Conservation (phyloP, 1,140 invertebrate genomes). For the Drosophila subobscura region DNA sequence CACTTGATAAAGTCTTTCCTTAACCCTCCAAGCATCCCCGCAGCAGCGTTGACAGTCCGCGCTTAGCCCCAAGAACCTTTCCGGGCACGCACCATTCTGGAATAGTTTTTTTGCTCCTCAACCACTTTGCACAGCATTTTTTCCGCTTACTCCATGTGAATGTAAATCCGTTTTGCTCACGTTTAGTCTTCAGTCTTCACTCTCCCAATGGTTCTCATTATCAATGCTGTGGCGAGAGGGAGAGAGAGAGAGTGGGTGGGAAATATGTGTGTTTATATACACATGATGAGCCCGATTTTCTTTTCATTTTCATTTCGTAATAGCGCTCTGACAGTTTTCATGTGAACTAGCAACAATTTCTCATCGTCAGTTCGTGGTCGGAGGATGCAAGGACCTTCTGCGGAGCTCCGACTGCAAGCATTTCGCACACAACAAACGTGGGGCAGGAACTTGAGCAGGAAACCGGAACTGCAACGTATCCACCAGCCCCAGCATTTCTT, state of each 20-base stretch:
- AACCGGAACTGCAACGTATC: constrained; percentile 74
- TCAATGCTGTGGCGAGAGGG: constrained; percentile 19
- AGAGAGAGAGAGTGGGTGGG: neutral
- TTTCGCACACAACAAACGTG: constrained; percentile 51
- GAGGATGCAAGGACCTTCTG: constrained; percentile 50
- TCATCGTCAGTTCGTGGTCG: constrained; percentile 64
- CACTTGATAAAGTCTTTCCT: no score
- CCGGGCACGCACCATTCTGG: constrained; percentile 4
- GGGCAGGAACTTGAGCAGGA: constrained; percentile 75
- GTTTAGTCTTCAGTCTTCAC: constrained; percentile 17
- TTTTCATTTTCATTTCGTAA: constrained; percentile 75
- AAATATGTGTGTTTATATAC: constrained; percentile 55
- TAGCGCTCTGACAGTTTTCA: constrained; percentile 75
- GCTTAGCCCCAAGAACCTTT: constrained; percentile 31
- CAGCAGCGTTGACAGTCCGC: constrained; percentile 26
- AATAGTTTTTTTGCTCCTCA: constrained; percentile 11
- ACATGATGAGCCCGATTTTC: constrained; percentile 73
- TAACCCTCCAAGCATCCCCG: neutral
- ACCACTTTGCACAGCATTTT: constrained; percentile 28
- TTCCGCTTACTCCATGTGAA: constrained; percentile 37
- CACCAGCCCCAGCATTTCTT: constrained; percentile 43
- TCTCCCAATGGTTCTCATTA: constrained; percentile 50
- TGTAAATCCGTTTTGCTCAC: constrained; percentile 51
- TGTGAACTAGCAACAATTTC: constrained; percentile 75
- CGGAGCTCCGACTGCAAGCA: constrained; percentile 58